These are phyloP conservation scores for Coptodon rendalli DNA, from an alignment of 2,113 vertebrate species.

Conservation along the genomic window DNA sequence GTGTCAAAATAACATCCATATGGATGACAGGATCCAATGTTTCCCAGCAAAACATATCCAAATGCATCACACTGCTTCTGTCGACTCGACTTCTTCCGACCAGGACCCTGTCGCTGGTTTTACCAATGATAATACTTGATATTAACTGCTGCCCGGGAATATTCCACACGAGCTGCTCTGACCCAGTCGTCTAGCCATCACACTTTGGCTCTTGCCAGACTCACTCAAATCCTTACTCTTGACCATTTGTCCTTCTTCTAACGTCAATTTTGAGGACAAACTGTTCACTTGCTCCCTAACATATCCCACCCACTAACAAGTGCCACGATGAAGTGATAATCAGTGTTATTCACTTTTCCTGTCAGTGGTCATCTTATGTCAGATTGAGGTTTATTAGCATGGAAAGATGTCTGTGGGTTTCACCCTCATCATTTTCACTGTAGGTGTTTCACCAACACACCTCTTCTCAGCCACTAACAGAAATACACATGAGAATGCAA, in stretches of 20 bases:
- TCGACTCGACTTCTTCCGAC: fast-evolving
- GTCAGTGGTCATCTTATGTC: neutral
- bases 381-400: neutral
- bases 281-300: neutral
- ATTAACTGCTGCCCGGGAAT: neutral
- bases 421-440: neutral
- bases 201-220: neutral
- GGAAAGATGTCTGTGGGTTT: neutral
- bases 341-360: neutral
- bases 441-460: neutral
- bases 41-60: neutral
- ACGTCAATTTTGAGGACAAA: fast-evolving
- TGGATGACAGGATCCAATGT: neutral
- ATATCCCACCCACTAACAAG: neutral
- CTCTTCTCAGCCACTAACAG: neutral
- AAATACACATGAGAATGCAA: neutral
- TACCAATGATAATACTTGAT: neutral
- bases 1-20: neutral
- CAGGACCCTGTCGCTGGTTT: neutral
- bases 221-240: neutral
- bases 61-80: neutral
- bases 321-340: neutral
- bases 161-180: neutral
- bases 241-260: neutral
- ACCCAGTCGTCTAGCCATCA: neutral